A percentile compares a stretch with the other conserved stretches of the same genome.
Conservation (phyloP, 2,888 invertebrate species). For the Tenthredo livida region DNA sequence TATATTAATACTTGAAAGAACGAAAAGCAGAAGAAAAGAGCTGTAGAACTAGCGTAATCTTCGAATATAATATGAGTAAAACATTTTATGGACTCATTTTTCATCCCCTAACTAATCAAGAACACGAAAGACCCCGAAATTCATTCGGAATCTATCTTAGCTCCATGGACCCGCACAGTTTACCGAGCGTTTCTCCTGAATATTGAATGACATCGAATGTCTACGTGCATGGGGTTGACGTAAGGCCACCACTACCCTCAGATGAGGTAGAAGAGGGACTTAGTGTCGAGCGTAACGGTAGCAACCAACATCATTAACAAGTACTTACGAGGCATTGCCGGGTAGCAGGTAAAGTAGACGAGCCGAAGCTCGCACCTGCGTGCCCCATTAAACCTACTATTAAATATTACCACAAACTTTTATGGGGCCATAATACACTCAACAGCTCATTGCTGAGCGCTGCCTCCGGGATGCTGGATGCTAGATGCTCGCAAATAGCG, state of each 20-base stretch:
- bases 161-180: neutral
- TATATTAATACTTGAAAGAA: neutral
- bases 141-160: neutral
- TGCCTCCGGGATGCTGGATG: conserved; percentile 33
- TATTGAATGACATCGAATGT: conserved; percentile 35
- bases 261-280: conserved; percentile 53
- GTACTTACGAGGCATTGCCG: conserved; percentile 64
- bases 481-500: conserved; percentile 37
- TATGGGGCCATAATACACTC: conserved; percentile 67
- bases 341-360: conserved; percentile 59
- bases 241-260: conserved; percentile 30
- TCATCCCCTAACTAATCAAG: neutral
- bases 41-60: neutral
- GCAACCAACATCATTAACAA: conserved; percentile 66
- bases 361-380: conserved; percentile 65
- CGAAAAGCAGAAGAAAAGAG: neutral
- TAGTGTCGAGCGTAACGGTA: conserved; percentile 44
- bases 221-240: conserved; percentile 15
- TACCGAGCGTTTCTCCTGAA: conserved; percentile 3
- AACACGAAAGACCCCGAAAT: neutral
- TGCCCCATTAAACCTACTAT: conserved; percentile 68
- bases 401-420: conserved; percentile 68
- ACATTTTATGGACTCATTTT: neutral
- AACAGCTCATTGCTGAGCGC: conserved; percentile 57
- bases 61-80: neutral